These are phyloP conservation scores for Neoitamus cyanurus DNA, from an alignment of 2,888 invertebrate genomes.

Conservation along the genomic window DNA sequence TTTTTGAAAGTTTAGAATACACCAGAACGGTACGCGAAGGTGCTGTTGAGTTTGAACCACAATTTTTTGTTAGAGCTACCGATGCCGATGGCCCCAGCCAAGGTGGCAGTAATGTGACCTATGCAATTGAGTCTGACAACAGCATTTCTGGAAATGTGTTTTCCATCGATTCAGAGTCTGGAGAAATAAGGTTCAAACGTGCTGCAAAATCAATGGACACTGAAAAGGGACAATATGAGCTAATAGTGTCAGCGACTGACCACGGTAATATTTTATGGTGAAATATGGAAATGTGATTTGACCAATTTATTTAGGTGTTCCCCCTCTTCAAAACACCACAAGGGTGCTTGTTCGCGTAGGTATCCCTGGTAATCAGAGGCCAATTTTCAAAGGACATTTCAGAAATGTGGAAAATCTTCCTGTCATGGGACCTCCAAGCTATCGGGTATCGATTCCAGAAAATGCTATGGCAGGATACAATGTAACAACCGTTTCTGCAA, in stretches of 20 bases:
- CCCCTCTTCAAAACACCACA: slow-evolving; percentile 75
- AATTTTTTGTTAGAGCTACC: slow-evolving; percentile 80
- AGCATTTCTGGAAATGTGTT: slow-evolving; percentile 75
- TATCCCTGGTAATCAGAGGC: slow-evolving; percentile 83
- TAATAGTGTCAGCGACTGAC: slow-evolving; percentile 77
- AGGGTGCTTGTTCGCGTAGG: slow-evolving; percentile 79
- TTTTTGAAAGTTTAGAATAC: slow-evolving; percentile 77
- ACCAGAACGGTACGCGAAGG: slow-evolving; percentile 82
- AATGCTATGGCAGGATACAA: slow-evolving; percentile 76
- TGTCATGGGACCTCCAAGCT: slow-evolving; percentile 76
- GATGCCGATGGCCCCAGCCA: slow-evolving; percentile 80
- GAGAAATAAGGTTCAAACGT: slow-evolving; percentile 75
- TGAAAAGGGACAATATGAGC: slow-evolving; percentile 78
- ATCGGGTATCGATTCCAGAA: slow-evolving; percentile 77
- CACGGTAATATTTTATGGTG: slow-evolving; percentile 67
- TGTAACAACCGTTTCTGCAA: slow-evolving; percentile 78
- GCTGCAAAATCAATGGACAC: slow-evolving; percentile 79
- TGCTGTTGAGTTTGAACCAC: slow-evolving; percentile 80
- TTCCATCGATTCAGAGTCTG: slow-evolving; percentile 74
- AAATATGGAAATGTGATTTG: not conserved
- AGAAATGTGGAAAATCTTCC: slow-evolving; percentile 70
- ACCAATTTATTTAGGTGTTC: slow-evolving; percentile 67
- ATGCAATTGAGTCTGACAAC: slow-evolving; percentile 76
- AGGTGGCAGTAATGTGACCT: slow-evolving; percentile 76
- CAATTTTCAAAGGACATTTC: slow-evolving; percentile 80